Evolutionary conservation across 2,888 invertebrate species (phyloP), one percentile per base, ranked within the genome.

Genomic region (Malacosoma neustria): DNA sequence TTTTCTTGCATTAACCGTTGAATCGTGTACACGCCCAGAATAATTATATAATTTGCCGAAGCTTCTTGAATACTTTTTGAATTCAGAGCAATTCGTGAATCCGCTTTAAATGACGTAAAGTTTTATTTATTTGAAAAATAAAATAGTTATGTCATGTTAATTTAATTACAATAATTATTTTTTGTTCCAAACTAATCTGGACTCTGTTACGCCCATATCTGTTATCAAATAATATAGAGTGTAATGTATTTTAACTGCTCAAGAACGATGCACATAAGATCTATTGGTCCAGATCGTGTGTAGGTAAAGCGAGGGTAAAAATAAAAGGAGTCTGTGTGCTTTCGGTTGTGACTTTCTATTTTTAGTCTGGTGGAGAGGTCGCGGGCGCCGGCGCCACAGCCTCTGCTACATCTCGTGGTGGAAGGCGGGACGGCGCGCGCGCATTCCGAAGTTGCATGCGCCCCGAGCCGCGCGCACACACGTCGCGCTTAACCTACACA

Each of bases 311-410:
- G 49, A 66, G 76, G 81, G 72, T 74, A 75, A 79, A 73, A 80
- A 77, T 72, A 75, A 79, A 79, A 76, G 75, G 75, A 74, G 61
- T 69, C 48, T 51, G 62, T 66, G 65, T 68, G 70, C 66, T 64
- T 61, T 70, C 58, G 72, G 72, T 76, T 76, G 58, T 59, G 64
- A 74, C 85, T 85, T 85, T 85, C 85, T 85, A 85, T 85, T 85
- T 84, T 82, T 81, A 76, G 71, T 72, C 71, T 68, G 70, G 72
- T 62, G 72, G 73, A 71, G 72, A 77, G 80, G 81, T 72, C 70
- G 73, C 67, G 64, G 68, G 63, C 63, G 69, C 67, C 55, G 58
- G 63, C 61, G 79, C 75, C 68, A 57, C 76, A 74, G 81, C 80
- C 77, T 79, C 79, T 63, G 60, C 58, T 46, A 46, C 40, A 43